Percentiles rank a stretch among this genome's conserved stretches.
Conservation (phyloP, 2,888 invertebrate species). For the Aporophyla lueneburgensis region DNA sequence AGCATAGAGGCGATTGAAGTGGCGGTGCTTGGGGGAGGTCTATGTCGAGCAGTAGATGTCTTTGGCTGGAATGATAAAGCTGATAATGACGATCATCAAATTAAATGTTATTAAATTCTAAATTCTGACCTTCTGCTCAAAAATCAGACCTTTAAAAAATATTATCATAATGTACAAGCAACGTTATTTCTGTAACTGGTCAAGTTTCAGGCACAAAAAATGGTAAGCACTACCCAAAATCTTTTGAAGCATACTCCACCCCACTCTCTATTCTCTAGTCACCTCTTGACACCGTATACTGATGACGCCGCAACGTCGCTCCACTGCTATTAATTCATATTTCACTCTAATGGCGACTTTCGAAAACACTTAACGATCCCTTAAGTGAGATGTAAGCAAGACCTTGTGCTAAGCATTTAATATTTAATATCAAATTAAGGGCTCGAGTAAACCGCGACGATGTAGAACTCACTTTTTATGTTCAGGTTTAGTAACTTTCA, state of each 20-base stretch:
- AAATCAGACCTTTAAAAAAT: not conserved
- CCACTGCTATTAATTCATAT: slow-evolving; percentile 87
- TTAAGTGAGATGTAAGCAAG: slow-evolving; percentile 83
- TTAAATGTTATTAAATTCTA: not conserved
- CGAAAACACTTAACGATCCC: slow-evolving; percentile 85
- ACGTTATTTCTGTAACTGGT: not conserved
- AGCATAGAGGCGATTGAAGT: too few species aligned
- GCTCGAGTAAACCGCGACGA: slow-evolving; percentile 27
- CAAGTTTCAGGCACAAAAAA: not conserved
- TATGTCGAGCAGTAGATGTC: too few species aligned
- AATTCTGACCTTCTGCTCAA: not conserved
- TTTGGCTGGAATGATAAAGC: too few species aligned
- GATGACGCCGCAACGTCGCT: slow-evolving; percentile 83
- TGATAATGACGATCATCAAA: too few species aligned
- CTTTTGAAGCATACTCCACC: slow-evolving; percentile 43
- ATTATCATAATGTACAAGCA: not conserved
- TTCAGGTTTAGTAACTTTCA: not conserved
- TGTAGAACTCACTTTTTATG: slow-evolving; percentile 16
- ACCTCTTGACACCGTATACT: slow-evolving; percentile 75
- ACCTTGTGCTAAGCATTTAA: slow-evolving; percentile 73
- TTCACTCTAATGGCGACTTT: slow-evolving; percentile 88
- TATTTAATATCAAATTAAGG: slow-evolving; percentile 71
- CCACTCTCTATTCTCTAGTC: slow-evolving; percentile 60
- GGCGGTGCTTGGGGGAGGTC: too few species aligned
- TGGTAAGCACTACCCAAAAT: not conserved